A percentile compares a stretch with the other conserved stretches of the same genome.
These are phyloP conservation scores for Microtus ochrogaster DNA, from an alignment of 2,113 vertebrate genomes.

Conservation along the genomic window DNA sequence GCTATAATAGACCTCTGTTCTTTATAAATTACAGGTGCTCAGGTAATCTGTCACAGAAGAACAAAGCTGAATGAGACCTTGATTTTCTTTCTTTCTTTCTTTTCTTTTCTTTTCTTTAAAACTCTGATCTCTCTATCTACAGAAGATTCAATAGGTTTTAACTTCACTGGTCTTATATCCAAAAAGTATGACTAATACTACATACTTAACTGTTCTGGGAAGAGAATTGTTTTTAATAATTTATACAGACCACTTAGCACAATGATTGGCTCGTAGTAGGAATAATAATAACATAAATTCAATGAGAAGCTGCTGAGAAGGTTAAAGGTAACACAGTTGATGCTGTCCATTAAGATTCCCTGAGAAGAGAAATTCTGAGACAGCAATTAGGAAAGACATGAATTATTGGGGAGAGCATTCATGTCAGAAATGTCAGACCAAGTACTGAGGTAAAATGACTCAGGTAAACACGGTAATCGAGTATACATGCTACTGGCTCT, in stretches of 20 bases:
- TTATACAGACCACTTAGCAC: constrained; percentile 58
- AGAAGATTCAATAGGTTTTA: constrained; percentile 47
- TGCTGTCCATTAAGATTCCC: constrained; percentile 39
- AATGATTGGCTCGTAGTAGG: constrained; percentile 43
- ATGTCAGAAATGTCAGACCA: constrained; percentile 33
- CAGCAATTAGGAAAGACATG: constrained; percentile 34
- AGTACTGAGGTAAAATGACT: constrained; percentile 21
- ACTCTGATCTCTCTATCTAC: background rate
- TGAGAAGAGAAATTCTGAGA: constrained; percentile 53
- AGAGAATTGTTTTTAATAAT: constrained; percentile 68
- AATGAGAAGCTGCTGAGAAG: constrained; percentile 23
- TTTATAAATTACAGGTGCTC: background rate
- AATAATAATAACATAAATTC: constrained; percentile 43
- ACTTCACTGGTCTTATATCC: constrained; percentile 15
- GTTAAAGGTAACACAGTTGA: constrained; percentile 3
- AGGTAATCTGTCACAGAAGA: background rate
- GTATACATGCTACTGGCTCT: background rate
- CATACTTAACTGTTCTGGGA: background rate
- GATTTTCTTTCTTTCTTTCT: background rate
- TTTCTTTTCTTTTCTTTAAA: background rate
- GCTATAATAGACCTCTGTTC: background rate
- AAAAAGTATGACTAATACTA: constrained; percentile 39
- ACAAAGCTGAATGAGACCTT: background rate
- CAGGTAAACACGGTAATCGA: background rate
- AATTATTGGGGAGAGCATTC: constrained; percentile 31